Percentiles rank a stretch among this genome's conserved stretches.
These are phyloP conservation scores for Candidula unifasciata DNA, from an alignment of 2,888 invertebrate genomes.

Conservation along the genomic window DNA sequence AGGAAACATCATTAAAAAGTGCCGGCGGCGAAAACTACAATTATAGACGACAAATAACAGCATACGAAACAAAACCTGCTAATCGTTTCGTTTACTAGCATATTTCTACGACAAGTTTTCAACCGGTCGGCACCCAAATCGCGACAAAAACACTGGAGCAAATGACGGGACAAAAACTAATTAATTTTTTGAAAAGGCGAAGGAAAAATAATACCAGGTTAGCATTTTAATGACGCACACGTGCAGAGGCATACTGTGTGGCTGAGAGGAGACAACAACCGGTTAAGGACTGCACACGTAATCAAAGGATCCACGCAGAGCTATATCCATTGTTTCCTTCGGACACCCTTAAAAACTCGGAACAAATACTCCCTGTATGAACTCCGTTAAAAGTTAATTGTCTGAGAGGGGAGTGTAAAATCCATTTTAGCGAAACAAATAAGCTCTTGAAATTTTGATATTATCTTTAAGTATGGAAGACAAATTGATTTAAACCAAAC, in stretches of 20 bases:
- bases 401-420: background rate
- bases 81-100: slow-evolving; percentile 14
- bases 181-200: slow-evolving; percentile 22
- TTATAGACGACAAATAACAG: background rate
- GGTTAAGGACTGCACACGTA: background rate
- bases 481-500: no score
- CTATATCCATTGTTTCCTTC: background rate
- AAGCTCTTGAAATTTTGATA: no score
- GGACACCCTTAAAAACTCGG: background rate
- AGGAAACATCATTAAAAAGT: slow-evolving; percentile 5
- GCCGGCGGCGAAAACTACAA: slow-evolving; percentile 6
- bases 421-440: background rate
- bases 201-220: slow-evolving; percentile 23
- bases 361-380: background rate
- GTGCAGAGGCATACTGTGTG: slow-evolving; percentile 2
- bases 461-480: no score
- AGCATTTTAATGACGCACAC: slow-evolving; percentile 30
- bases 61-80: background rate
- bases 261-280: slow-evolving; percentile 13
- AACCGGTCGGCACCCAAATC: background rate
- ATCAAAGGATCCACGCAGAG: background rate
- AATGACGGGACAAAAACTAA: slow-evolving; percentile 11
- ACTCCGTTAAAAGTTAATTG: slow-evolving; percentile 19
- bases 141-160: background rate
- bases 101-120: slow-evolving; percentile 9